Evolutionary conservation across 2,888 invertebrate species (phyloP).

Genomic region (Meteorus cinctellus): DNA sequence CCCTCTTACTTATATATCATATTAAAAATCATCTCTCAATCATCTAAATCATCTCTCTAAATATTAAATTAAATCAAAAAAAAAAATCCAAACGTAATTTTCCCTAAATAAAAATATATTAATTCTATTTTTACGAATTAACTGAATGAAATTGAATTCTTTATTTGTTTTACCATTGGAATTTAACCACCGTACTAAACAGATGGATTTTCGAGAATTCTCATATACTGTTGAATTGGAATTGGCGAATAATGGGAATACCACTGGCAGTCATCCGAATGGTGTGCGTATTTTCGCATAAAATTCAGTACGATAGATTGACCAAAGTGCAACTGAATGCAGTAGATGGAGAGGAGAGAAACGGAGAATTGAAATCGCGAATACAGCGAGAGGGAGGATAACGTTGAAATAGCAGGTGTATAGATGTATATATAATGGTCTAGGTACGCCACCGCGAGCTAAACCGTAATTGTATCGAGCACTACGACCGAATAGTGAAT

Average conservation of each 20-base stretch:
- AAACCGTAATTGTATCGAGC: conserved; percentile 36
- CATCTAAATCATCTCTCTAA: no score
- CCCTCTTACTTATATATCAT: no score
- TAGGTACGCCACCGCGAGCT: conserved; percentile 9
- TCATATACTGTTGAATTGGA: conserved; percentile 4
- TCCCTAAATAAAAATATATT: neutral
- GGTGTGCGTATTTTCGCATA: conserved; percentile 6
- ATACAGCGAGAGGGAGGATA: conserved; percentile 3
- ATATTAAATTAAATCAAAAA: no score
- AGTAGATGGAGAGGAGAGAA: conserved; percentile 22
- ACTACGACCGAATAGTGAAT: conserved; percentile 33
- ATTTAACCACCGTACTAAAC: neutral
- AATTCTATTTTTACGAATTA: neutral
- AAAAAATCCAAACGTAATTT: neutral
- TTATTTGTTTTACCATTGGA: neutral
- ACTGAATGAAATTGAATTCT: neutral
- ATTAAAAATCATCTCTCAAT: no score
- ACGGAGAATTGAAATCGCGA: conserved; percentile 1
- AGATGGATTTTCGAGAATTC: conserved; percentile 8
- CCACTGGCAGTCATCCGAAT: neutral
- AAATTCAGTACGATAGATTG: conserved; percentile 1
- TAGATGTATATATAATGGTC: neutral
- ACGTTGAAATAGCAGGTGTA: conserved; percentile 7
- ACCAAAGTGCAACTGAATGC: conserved; percentile 3
- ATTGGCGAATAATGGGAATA: conserved; percentile 7